phyloP scores from a whole-genome alignment of 1,140 invertebrate genomes.

The Euura lappo region DNA sequence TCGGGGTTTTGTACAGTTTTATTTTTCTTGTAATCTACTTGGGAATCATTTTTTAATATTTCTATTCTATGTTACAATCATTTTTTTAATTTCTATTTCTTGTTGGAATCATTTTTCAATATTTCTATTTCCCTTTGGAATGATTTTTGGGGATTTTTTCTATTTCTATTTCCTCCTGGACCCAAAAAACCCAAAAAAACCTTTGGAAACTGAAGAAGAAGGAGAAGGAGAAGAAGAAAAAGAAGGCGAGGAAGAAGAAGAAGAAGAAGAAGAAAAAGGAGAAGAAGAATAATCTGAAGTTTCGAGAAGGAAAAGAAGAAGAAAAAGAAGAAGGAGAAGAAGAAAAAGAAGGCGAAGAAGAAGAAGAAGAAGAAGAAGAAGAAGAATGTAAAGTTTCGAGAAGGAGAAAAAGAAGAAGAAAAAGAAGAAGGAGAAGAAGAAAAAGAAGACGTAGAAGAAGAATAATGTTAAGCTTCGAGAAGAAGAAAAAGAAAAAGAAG shows the following conservation, averaged over 20 bases:
- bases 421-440: not conserved
- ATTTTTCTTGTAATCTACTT: too few relatives aligned
- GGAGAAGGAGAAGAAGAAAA: conserved; percentile 4
- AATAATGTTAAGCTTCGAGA: not conserved
- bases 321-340: conserved; percentile 16
- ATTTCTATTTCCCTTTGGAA: too few relatives aligned
- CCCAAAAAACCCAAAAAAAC: too few relatives aligned
- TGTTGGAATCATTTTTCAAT: too few relatives aligned
- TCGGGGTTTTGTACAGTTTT: too few relatives aligned
- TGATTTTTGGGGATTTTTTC: too few relatives aligned
- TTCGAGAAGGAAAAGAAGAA: not conserved
- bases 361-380: conserved; percentile 24
- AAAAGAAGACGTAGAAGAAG: conserved; percentile 17
- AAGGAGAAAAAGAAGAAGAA: not conserved
- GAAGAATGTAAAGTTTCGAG: too few relatives aligned
- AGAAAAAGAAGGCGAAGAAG: too few relatives aligned
- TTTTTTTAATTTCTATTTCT: too few relatives aligned
- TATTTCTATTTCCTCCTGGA: too few relatives aligned
- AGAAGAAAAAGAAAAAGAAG: conserved; percentile 17
- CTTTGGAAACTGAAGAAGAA: not conserved
- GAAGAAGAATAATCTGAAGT: conserved; percentile 4
- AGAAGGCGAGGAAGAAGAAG: not conserved
- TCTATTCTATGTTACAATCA: too few relatives aligned
- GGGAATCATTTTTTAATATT: too few relatives aligned
- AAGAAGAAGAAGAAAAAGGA: not conserved